Conservation (phyloP, 2,113 vertebrate genomes). For the Parus major region DNA sequence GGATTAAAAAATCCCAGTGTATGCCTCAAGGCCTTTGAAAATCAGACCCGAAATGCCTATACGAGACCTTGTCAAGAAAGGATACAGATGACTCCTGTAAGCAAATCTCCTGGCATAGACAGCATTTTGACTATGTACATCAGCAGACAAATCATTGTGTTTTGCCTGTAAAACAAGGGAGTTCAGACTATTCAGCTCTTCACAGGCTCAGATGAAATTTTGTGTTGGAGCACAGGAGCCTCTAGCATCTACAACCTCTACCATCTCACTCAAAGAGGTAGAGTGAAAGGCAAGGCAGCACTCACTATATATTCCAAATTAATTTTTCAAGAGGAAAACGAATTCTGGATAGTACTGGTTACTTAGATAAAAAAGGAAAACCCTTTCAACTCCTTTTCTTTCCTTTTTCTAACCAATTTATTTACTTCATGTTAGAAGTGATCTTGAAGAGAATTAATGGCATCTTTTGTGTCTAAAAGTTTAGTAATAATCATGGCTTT, state of each 20-base stretch:
- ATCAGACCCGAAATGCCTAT: not conserved
- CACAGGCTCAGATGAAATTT: not conserved
- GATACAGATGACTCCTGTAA: not conserved
- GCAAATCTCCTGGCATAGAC: not conserved
- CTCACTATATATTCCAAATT: not conserved
- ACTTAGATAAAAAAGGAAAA: constrained; percentile 7
- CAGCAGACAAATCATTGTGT: not conserved
- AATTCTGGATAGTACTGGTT: not conserved
- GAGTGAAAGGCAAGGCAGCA: not conserved
- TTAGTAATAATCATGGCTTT: not conserved
- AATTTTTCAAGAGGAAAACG: not conserved
- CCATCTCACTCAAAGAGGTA: not conserved
- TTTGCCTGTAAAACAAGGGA: constrained; percentile 12
- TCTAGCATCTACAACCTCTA: not conserved
- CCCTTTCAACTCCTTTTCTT: not conserved
- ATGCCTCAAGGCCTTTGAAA: not conserved
- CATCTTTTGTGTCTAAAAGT: not conserved
- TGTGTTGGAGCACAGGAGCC: not conserved
- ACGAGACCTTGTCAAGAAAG: not conserved
- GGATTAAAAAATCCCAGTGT: not conserved
- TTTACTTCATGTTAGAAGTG: not conserved
- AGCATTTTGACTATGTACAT: not conserved
- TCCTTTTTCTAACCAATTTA: not conserved
- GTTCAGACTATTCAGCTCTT: not conserved
- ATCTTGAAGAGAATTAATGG: not conserved